A percentile compares a stretch with the other conserved stretches of the same genome.
These are phyloP conservation scores for Nemopilema nomurai DNA, from an alignment of 30 jellyfish, hydroid and myxozoan genomes.

Conservation along the genomic window DNA sequence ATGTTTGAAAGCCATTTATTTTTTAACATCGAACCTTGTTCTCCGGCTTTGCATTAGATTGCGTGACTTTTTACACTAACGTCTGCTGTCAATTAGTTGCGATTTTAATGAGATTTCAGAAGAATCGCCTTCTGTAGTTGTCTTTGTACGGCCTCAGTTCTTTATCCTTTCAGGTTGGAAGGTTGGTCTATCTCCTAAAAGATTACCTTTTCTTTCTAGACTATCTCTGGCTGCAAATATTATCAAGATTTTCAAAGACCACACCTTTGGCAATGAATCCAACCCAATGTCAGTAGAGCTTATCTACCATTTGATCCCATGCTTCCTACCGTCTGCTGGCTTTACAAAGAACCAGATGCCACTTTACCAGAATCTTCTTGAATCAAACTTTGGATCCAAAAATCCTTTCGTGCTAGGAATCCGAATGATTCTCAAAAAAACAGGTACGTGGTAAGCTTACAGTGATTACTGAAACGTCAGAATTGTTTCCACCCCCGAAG, in stretches of 20 bases:
- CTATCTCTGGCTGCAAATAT: constrained; percentile 18
- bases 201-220: constrained; percentile 20
- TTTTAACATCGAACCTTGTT: too few species aligned
- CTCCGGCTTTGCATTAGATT: too few species aligned
- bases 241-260: constrained; percentile 26
- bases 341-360: constrained; percentile 10
- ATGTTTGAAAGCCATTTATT: too few species aligned
- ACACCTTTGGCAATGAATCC: background rate
- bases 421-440: background rate
- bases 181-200: background rate
- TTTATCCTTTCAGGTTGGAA: background rate
- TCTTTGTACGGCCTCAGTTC: too few species aligned
- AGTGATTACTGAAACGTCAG: too few species aligned
- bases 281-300: background rate
- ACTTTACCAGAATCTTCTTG: background rate
- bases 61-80: too few species aligned
- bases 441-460: constrained; percentile 1
- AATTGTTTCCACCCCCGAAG: too few species aligned
- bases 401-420: constrained; percentile 36
- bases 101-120: too few species aligned
- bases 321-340: constrained; percentile 21
- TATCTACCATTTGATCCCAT: constrained; percentile 9
- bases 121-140: too few species aligned
- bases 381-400: constrained; percentile 20
- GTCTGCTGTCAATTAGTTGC: too few species aligned